These are phyloP conservation scores for Gobionotothen gibberifrons DNA, from an alignment of 2,797 vertebrate species.

Conservation along the genomic window DNA sequence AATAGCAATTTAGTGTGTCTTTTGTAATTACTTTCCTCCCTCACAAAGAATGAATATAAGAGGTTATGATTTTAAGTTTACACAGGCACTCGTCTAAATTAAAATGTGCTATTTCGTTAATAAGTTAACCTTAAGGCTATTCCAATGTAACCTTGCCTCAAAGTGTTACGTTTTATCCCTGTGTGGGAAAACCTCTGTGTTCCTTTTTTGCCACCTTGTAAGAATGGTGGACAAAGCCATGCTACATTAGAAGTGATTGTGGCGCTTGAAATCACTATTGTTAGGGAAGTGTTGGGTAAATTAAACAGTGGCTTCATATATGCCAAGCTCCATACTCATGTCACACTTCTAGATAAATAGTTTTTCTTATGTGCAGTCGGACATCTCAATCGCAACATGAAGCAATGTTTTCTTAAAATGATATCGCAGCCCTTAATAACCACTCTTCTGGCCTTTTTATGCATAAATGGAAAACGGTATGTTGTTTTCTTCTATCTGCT, in stretches of 20 bases:
- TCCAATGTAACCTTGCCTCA: background rate
- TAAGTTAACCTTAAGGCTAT: background rate
- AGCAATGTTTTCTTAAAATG: slow-evolving; percentile 57
- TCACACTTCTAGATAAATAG: slow-evolving; percentile 28
- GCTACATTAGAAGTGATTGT: slow-evolving; percentile 23
- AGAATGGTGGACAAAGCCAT: background rate
- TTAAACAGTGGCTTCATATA: slow-evolving; percentile 61
- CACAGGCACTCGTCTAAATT: background rate
- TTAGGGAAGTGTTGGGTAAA: slow-evolving; percentile 59
- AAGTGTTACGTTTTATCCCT: slow-evolving; percentile 12
- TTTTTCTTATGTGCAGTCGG: slow-evolving; percentile 40
- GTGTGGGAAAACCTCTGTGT: slow-evolving; percentile 22
- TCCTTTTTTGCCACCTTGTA: slow-evolving; percentile 22
- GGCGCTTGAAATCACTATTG: slow-evolving; percentile 53
- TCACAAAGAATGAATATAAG: slow-evolving; percentile 24
- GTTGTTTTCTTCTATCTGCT: slow-evolving; percentile 33
- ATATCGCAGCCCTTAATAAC: slow-evolving; percentile 29
- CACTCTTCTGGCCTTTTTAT: slow-evolving; percentile 19
- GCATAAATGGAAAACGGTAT: slow-evolving; percentile 26
- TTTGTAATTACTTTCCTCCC: slow-evolving; percentile 28
- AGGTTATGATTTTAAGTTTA: slow-evolving; percentile 27
- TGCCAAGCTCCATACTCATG: slow-evolving; percentile 55
- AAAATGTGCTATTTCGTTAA: slow-evolving; percentile 1
- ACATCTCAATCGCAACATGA: slow-evolving; percentile 45
- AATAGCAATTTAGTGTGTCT: slow-evolving; percentile 31